These are phyloP conservation scores for Pollenia griseotomentosa DNA, from an alignment of 2,888 invertebrate species.

Conservation along the genomic window DNA sequence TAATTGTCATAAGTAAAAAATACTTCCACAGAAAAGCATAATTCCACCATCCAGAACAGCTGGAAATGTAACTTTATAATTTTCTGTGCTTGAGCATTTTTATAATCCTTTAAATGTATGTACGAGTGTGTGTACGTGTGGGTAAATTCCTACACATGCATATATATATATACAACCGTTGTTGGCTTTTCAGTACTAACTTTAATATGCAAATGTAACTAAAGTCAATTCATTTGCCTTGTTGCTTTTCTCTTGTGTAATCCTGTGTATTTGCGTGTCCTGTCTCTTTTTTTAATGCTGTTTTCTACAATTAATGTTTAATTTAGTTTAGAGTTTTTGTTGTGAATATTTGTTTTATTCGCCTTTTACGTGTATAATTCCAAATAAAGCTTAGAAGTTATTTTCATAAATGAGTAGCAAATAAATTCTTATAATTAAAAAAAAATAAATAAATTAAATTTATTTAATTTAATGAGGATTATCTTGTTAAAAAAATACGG, in stretches of 20 bases:
- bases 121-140: neutral
- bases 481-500: conserved; percentile 8
- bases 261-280: neutral
- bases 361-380: conserved; percentile 36
- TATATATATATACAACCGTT: conserved; percentile 26
- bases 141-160: neutral
- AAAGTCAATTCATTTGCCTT: conserved; percentile 67
- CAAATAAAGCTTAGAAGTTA: conserved; percentile 35
- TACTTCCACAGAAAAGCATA: no score
- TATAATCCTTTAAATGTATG: conserved; percentile 7
- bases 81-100: neutral
- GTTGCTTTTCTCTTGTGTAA: neutral
- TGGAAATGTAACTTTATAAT: neutral
- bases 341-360: conserved; percentile 58
- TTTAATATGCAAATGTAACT: conserved; percentile 71
- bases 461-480: conserved; percentile 10
- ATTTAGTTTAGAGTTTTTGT: conserved; percentile 56
- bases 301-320: conserved; percentile 65
- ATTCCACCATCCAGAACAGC: no score
- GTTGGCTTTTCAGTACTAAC: conserved; percentile 50
- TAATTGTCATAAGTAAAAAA: no score
- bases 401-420: conserved; percentile 21
- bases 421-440: conserved; percentile 1
- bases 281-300: neutral
- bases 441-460: neutral